Percentiles rank a stretch among this genome's conserved stretches.
phyloP scores from a whole-genome alignment of 2,888 invertebrate species.

The Rhimphoctona megacephalus region DNA sequence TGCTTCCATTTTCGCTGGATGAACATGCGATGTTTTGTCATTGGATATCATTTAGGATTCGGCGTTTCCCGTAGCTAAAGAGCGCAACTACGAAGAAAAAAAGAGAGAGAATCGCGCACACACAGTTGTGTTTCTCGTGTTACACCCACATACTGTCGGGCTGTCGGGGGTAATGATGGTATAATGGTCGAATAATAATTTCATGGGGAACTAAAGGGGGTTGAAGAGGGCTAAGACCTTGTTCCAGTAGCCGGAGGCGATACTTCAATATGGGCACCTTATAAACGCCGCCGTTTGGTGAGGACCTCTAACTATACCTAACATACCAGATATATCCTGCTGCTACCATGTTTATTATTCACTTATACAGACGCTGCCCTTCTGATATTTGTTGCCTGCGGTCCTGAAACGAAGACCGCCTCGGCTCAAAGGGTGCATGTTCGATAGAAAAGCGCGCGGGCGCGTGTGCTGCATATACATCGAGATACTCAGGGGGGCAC shows the following conservation, averaged over 20 bases:
- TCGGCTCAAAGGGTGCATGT: slow-evolving; percentile 53
- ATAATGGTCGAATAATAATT: slow-evolving; percentile 83
- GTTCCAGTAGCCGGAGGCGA: slow-evolving; percentile 77
- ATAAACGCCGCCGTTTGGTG: slow-evolving; percentile 62
- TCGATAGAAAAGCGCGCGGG: background rate
- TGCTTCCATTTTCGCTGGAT: slow-evolving; percentile 54
- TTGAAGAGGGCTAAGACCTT: slow-evolving; percentile 57
- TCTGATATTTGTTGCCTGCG: slow-evolving; percentile 60
- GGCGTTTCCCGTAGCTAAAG: slow-evolving; percentile 1
- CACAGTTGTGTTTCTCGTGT: slow-evolving; percentile 81
- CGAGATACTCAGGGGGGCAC: slow-evolving; percentile 5
- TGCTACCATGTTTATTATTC: slow-evolving; percentile 67
- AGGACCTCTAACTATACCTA: background rate
- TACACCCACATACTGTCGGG: slow-evolving; percentile 81
- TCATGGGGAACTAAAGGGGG: slow-evolving; percentile 68
- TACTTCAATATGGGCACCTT: slow-evolving; percentile 82
- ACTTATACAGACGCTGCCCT: slow-evolving; percentile 64
- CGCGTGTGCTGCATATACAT: background rate
- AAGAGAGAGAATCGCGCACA: slow-evolving; percentile 73
- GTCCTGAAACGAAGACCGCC: slow-evolving; percentile 53
- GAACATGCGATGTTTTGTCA: slow-evolving; percentile 61
- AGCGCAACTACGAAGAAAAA: background rate
- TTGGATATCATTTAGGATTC: slow-evolving; percentile 54
- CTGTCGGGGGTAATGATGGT: slow-evolving; percentile 80
- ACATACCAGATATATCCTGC: slow-evolving; percentile 2